Conservation (phyloP, 2,888 invertebrate genomes). For the Orchesella flavescens region DNA sequence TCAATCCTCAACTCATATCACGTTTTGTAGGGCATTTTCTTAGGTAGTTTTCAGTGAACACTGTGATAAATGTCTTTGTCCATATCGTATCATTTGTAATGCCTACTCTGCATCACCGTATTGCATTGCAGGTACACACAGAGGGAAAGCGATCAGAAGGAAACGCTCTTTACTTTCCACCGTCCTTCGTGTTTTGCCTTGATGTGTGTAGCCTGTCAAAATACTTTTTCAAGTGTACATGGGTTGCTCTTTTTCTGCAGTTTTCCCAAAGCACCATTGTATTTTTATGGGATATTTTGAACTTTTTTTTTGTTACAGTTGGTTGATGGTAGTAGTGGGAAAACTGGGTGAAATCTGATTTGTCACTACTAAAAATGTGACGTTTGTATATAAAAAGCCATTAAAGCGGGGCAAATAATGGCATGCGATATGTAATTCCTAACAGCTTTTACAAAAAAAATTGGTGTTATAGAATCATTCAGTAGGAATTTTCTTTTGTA, state of each 20-base stretch:
- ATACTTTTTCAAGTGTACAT: neutral
- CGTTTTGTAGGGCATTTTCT: conserved; percentile 36
- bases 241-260: neutral
- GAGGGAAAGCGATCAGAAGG: neutral
- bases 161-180: neutral
- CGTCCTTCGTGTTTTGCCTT: neutral
- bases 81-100: conserved; percentile 20
- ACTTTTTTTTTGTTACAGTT: conserved; percentile 5
- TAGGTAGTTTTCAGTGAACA: conserved; percentile 26
- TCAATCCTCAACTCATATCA: conserved; percentile 22
- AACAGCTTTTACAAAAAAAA: no score
- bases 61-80: conserved; percentile 42
- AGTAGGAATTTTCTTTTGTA: no score
- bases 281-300: conserved; percentile 5
- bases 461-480: neutral
- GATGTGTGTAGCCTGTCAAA: conserved; percentile 39
- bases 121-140: neutral
- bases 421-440: no score
- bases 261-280: neutral
- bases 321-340: neutral
- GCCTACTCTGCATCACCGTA: neutral
- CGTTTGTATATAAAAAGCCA: neutral
- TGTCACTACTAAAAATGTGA: conserved; percentile 5
- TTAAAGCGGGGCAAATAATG: neutral
- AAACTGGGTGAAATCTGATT: conserved; percentile 29